phyloP scores from a whole-genome alignment of 2,797 vertebrate species.

The Moxostoma hubbsi region DNA sequence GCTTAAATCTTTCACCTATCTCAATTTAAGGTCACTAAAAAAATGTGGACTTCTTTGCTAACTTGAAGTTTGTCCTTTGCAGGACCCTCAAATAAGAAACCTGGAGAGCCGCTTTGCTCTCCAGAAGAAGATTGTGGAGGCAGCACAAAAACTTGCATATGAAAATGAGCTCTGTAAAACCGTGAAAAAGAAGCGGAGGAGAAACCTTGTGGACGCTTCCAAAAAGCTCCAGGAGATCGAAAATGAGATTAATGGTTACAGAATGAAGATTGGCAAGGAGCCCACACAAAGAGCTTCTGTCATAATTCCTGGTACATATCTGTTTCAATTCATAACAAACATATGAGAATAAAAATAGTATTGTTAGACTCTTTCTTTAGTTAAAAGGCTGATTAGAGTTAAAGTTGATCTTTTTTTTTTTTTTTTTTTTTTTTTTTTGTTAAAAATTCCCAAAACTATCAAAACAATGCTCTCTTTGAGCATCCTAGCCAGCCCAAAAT shows the following conservation, averaged over 20 bases:
- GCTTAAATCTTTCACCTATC: not conserved
- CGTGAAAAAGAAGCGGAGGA: constrained; percentile 90
- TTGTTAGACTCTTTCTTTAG: too few relatives aligned
- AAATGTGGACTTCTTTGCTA: not conserved
- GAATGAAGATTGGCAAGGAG: constrained; percentile 85
- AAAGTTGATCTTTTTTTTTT: too few relatives aligned
- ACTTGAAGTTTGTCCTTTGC: not conserved
- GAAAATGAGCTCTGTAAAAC: constrained; percentile 92
- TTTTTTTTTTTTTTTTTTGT: too few relatives aligned
- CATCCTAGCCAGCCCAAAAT: too few relatives aligned
- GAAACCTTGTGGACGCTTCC: constrained; percentile 85
- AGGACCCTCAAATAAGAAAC: constrained; percentile 91
- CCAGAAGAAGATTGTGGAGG: constrained; percentile 95
- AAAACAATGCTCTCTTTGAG: too few relatives aligned
- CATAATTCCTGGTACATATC: constrained; percentile 81
- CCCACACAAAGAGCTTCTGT: constrained; percentile 87
- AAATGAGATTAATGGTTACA: constrained; percentile 88
- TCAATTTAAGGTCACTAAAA: not conserved
- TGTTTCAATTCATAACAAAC: not conserved
- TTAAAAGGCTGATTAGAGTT: too few relatives aligned
- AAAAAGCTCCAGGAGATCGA: constrained; percentile 90
- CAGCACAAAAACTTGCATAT: constrained; percentile 86
- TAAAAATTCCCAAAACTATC: too few relatives aligned
- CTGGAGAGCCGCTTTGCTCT: constrained; percentile 91
- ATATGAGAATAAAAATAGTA: too few relatives aligned